Evolutionary conservation across 2,113 vertebrate genomes (phyloP).

Genomic region (Columba janthina): DNA sequence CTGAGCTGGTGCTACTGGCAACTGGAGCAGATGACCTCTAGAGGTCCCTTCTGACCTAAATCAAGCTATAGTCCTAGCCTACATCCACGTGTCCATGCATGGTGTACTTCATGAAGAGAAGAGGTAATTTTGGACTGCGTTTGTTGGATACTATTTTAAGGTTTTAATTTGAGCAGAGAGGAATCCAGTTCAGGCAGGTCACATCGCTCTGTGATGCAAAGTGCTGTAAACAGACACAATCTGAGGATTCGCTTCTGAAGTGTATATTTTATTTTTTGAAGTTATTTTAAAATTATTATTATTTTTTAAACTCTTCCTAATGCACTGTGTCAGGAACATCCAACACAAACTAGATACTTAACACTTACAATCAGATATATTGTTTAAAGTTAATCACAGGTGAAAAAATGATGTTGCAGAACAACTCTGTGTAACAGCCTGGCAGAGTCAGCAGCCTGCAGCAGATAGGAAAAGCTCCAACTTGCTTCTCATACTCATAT

Average conservation of each 20-base stretch:
- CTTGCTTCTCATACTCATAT: neutral
- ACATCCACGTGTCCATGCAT: neutral
- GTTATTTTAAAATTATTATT: neutral
- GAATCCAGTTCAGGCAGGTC: neutral
- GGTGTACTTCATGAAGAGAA: neutral
- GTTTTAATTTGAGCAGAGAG: neutral
- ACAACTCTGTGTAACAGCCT: neutral
- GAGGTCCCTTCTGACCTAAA: neutral
- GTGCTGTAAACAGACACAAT: neutral
- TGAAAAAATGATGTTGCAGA: conserved; percentile 23
- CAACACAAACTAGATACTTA: neutral
- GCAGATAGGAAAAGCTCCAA: neutral
- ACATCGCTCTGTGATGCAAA: neutral
- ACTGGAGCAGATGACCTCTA: neutral
- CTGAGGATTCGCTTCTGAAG: neutral
- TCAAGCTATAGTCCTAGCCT: neutral
- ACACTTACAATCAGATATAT: neutral
- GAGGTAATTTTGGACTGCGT: neutral
- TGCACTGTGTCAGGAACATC: neutral
- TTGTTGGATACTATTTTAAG: neutral
- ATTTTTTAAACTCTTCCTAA: neutral
- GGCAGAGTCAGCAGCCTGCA: conserved; percentile 4
- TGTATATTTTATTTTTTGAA: neutral
- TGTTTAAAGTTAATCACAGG: conserved; percentile 9
- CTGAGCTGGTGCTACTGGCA: neutral